These are phyloP conservation scores for Xenops minutus DNA, from an alignment of 2,797 vertebrate genomes.

Conservation along the genomic window DNA sequence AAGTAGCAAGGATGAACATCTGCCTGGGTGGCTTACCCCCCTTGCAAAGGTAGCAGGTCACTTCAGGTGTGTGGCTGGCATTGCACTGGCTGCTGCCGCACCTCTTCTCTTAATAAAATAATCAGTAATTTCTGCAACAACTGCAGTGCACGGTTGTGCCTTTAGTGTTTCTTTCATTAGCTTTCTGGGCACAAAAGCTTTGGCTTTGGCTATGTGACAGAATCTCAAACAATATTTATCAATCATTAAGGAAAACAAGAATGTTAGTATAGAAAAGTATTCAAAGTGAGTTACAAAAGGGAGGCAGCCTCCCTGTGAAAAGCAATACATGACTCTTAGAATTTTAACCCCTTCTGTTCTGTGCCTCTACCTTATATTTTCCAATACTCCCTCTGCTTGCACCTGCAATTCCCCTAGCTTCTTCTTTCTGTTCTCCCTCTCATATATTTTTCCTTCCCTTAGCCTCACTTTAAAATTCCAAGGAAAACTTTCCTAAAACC, in stretches of 20 bases:
- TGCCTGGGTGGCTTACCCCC: fast-evolving
- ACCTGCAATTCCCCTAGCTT: neutral
- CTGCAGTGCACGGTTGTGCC: neutral
- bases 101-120: neutral
- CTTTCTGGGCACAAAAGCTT: neutral
- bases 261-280: neutral
- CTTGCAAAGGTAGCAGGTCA: neutral
- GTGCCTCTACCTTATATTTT: neutral
- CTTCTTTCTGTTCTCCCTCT: neutral
- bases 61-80: neutral
- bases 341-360: neutral
- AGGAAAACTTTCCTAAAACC: neutral
- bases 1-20: neutral
- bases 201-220: neutral
- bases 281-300: neutral
- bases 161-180: neutral
- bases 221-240: neutral
- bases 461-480: neutral
- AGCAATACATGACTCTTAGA: neutral
- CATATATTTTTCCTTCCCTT: neutral
- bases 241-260: neutral
- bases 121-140: neutral
- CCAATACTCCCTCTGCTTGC: neutral
- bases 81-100: neutral
- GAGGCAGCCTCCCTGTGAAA: neutral